A percentile compares a stretch with the other conserved stretches of the same genome.
These are phyloP conservation scores for Gonocerus acuteangulatus DNA, from an alignment of 2,888 invertebrate genomes.

Conservation along the genomic window DNA sequence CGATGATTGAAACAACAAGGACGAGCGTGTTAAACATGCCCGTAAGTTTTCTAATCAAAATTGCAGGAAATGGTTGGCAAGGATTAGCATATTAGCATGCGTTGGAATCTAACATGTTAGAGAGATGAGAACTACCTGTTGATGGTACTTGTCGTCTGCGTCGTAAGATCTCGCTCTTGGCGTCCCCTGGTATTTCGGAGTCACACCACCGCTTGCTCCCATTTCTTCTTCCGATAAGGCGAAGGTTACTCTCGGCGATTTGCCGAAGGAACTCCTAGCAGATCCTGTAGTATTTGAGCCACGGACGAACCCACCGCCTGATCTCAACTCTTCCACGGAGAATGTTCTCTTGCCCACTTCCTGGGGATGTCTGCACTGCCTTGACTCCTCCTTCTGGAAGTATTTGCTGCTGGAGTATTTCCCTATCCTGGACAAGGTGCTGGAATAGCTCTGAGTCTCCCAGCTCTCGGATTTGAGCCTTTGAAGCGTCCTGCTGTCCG, in stretches of 20 bases:
- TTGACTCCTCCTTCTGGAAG: conserved; percentile 30
- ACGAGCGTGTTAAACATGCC: too few species aligned
- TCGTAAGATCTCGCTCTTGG: conserved; percentile 27
- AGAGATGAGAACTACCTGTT: too few species aligned
- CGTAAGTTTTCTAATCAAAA: too few species aligned
- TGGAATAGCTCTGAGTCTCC: conserved; percentile 34
- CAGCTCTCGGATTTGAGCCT: conserved; percentile 36
- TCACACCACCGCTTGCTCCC: conserved; percentile 38
- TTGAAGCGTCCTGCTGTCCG: conserved; percentile 38
- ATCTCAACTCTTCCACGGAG: conserved; percentile 38
- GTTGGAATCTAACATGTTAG: too few species aligned
- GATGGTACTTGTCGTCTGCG: conserved; percentile 25
- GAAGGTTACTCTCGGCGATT: conserved; percentile 40
- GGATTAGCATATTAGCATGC: too few species aligned
- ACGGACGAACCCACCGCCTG: conserved; percentile 31
- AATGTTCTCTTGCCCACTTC: conserved; percentile 39
- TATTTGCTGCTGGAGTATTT: conserved; percentile 37
- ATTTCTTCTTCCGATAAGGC: conserved; percentile 41
- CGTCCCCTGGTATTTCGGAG: conserved; percentile 27
- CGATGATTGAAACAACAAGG: not conserved
- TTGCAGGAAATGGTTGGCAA: too few species aligned
- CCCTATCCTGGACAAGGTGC: conserved; percentile 36
- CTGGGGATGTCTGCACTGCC: conserved; percentile 21
- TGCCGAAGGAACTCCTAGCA: conserved; percentile 41
- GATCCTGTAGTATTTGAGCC: conserved; percentile 31